Conservation (phyloP, 2,797 vertebrate species). For the Glossophaga mutica region DNA sequence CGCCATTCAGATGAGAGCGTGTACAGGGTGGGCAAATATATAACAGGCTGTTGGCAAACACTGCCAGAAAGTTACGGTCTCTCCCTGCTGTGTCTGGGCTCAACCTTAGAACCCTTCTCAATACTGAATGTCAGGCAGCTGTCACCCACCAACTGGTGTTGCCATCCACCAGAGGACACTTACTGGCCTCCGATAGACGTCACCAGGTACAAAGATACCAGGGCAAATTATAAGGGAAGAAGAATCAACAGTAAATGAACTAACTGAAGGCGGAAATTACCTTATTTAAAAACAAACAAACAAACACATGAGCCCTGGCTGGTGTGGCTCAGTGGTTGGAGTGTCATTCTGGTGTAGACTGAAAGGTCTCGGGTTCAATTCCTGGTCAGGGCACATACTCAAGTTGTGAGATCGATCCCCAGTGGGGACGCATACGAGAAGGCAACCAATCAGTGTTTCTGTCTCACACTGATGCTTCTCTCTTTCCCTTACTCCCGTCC, state of each 20-base stretch:
- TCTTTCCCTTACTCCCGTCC: neutral
- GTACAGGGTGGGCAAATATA: neutral
- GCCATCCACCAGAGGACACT: neutral
- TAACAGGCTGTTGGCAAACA: neutral
- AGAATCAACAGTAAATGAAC: neutral
- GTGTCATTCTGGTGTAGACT: neutral
- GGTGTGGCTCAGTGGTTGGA: neutral
- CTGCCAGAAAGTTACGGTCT: rapidly evolving
- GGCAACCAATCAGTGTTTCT: neutral
- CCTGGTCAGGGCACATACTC: neutral
- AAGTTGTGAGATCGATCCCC: neutral
- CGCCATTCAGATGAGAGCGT: neutral
- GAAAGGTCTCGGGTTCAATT: neutral
- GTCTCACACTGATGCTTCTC: neutral
- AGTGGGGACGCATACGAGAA: neutral
- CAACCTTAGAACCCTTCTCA: neutral
- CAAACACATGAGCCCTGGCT: neutral
- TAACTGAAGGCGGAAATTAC: neutral
- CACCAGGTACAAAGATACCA: neutral
- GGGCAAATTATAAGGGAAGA: neutral
- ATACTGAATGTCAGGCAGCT: neutral
- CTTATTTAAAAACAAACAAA: neutral
- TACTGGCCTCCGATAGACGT: neutral
- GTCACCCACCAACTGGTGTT: neutral
- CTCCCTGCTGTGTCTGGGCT: neutral